A percentile compares a stretch with the other conserved stretches of the same genome.
phyloP scores from a whole-genome alignment of 2,797 vertebrate genomes.

The Coranthus polyacanthus region DNA sequence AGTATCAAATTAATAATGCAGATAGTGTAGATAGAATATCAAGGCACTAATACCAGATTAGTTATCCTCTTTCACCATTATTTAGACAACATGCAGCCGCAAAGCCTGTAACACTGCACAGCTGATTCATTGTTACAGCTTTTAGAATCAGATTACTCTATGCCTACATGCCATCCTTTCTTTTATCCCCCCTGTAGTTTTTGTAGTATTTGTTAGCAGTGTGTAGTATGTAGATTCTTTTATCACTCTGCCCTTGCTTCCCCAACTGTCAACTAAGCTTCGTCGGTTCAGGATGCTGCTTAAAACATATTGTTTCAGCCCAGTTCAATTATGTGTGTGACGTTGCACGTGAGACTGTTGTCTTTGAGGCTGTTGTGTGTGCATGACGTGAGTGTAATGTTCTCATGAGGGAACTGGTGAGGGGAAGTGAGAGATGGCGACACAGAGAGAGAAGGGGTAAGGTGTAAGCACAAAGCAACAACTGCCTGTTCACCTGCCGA shows the following conservation, averaged over 20 bases:
- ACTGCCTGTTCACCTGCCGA: constrained; percentile 64
- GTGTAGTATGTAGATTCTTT: constrained; percentile 11
- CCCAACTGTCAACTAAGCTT: too few relatives aligned
- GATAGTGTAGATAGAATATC: constrained; percentile 48
- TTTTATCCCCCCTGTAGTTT: constrained; percentile 24
- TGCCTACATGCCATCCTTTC: constrained; percentile 11
- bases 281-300: constrained; percentile 7
- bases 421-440: constrained; percentile 23
- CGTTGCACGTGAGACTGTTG: not conserved
- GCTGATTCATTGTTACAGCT: constrained; percentile 23
- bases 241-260: constrained; percentile 22
- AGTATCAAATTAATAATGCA: constrained; percentile 63
- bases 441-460: constrained; percentile 26
- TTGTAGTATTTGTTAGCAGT: constrained; percentile 19
- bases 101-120: constrained; percentile 32
- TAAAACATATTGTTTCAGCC: constrained; percentile 20
- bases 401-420: constrained; percentile 18
- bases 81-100: constrained; percentile 57
- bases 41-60: constrained; percentile 44
- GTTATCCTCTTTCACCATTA: constrained; percentile 51
- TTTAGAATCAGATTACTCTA: constrained; percentile 29
- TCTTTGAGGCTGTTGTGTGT: constrained; percentile 41
- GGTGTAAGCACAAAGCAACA: constrained; percentile 53
- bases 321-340: constrained; percentile 10
- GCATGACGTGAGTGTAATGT: constrained; percentile 28